Percentiles rank a stretch among this genome's conserved stretches.
Evolutionary conservation across 2,888 invertebrate genomes (phyloP).

Genomic region (Meandrusa payeni): DNA sequence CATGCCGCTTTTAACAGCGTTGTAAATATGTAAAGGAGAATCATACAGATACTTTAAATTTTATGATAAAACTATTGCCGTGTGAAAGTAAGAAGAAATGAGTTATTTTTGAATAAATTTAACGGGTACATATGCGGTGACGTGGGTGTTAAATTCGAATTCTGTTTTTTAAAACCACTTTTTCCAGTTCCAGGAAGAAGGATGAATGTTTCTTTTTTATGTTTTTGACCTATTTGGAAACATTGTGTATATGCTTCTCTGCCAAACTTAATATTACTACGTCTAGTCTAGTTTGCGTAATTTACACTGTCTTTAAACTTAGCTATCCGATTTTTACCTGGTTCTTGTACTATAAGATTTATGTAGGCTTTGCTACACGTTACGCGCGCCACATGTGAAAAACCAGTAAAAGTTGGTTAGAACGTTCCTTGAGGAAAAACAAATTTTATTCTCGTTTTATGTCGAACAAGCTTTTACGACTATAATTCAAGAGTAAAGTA

Average conservation of each 20-base stretch:
- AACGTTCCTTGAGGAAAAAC: conserved; percentile 1
- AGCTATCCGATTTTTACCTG: not conserved
- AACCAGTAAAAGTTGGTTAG: conserved; percentile 12
- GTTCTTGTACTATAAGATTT: conserved; percentile 2
- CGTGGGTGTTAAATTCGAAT: no score
- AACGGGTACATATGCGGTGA: no score
- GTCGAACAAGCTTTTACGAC: conserved; percentile 14
- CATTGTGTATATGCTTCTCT: not conserved
- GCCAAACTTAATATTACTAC: conserved; percentile 6
- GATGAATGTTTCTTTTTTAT: conserved; percentile 6
- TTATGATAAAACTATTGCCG: not conserved
- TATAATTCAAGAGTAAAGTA: conserved; percentile 11
- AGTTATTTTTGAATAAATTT: conserved; percentile 8
- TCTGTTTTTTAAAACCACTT: not conserved
- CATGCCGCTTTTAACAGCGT: not conserved
- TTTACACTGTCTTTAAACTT: not conserved
- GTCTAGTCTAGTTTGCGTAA: conserved; percentile 2
- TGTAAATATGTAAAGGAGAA: not conserved
- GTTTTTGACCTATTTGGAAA: conserved; percentile 22
- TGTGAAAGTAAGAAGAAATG: conserved; percentile 10
- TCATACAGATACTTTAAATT: no score
- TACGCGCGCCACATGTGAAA: conserved; percentile 3
- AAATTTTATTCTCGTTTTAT: conserved; percentile 5
- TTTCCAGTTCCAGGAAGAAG: conserved; percentile 18
- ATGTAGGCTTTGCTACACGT: not conserved